Evolutionary conservation across 2,113 vertebrate genomes (phyloP).

Genomic region (Fregata magnificens): DNA sequence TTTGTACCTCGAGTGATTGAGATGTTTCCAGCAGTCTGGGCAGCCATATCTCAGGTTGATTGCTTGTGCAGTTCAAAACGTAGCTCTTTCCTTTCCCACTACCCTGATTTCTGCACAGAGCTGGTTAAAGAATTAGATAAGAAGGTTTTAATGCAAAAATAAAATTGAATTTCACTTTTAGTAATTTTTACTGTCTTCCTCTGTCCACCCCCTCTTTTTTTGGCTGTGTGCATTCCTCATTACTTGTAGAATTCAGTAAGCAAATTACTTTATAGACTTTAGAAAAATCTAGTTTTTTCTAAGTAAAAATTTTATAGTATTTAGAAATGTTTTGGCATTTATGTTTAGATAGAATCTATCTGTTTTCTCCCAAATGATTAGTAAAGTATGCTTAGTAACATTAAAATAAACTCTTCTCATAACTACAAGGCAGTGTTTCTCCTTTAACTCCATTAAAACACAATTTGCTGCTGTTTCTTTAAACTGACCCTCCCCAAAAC

Average conservation of each 20-base stretch:
- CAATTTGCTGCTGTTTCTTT: conserved; percentile 28
- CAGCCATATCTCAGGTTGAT: neutral
- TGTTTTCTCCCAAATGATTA: neutral
- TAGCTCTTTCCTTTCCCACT: neutral
- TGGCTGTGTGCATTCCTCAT: neutral
- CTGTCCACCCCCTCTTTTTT: neutral
- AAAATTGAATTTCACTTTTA: neutral
- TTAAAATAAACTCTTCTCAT: neutral
- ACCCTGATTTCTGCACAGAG: neutral
- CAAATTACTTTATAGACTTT: neutral
- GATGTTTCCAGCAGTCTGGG: neutral
- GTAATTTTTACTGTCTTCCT: neutral
- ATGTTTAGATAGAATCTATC: neutral
- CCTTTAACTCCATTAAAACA: neutral
- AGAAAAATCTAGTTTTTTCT: neutral
- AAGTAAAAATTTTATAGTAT: neutral
- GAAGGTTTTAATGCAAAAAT: neutral
- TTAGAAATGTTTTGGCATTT: neutral
- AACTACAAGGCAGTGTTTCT: neutral
- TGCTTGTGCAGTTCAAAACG: neutral
- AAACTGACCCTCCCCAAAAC: neutral
- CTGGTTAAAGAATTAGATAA: neutral
- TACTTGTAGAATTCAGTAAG: neutral
- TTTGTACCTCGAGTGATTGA: neutral
- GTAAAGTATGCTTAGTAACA: neutral